Conservation (phyloP, 1,140 invertebrate genomes). For the silkworm (Bombyx mori) region DNA sequence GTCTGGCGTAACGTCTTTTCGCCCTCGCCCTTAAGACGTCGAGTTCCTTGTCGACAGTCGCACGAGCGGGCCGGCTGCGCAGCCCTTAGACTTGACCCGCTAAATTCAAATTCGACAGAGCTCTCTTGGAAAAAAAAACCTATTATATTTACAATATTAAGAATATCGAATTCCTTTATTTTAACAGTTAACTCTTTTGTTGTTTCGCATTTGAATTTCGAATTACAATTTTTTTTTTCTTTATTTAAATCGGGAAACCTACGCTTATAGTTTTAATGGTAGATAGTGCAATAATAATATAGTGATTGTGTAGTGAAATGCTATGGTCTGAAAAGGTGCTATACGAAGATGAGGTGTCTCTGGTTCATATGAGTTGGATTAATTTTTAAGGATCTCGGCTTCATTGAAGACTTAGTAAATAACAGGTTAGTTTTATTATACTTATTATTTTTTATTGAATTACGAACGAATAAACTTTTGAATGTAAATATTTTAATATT, state of each 20-base stretch:
- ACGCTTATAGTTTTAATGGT: no score
- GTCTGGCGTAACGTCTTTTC: constrained; percentile 62
- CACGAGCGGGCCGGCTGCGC: constrained; percentile 40
- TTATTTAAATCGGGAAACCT: no score
- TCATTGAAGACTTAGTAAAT: no score
- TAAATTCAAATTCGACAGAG: constrained; percentile 33
- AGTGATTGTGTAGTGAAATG: constrained; percentile 10
- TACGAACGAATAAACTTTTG: no score
- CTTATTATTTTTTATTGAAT: no score
- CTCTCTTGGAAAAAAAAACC: background rate
- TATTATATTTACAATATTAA: background rate
- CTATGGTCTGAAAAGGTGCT: constrained; percentile 10
- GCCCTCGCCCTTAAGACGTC: constrained; percentile 54
- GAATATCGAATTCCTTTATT: background rate
- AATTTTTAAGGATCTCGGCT: no score
- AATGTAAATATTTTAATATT: no score
- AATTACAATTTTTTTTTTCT: no score
- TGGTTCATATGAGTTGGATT: no score
- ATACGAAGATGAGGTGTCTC: background rate
- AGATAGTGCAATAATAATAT: constrained; percentile 8
- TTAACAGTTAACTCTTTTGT: background rate
- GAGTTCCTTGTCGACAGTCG: constrained; percentile 62
- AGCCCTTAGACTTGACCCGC: constrained; percentile 22
- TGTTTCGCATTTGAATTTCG: background rate
- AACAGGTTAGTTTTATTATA: no score